Percentiles rank a stretch among this genome's conserved stretches.
phyloP scores from a whole-genome alignment of 1,140 invertebrate genomes.

The Heliconius himera region DNA sequence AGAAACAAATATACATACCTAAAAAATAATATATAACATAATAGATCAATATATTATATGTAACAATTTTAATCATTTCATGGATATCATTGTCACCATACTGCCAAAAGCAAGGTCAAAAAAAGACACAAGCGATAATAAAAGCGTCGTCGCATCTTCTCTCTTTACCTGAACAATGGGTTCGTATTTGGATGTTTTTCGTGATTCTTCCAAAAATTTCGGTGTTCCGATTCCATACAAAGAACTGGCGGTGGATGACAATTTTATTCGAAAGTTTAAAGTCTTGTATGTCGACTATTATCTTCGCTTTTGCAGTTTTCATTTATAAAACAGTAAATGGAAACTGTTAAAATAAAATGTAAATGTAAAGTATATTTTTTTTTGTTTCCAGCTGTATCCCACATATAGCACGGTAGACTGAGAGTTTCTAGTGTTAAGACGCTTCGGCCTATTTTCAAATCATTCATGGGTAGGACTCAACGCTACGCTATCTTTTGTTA shows the following conservation, averaged over 20 bases:
- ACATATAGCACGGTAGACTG: too few relatives aligned
- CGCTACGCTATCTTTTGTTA: too few relatives aligned
- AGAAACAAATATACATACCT: too few relatives aligned
- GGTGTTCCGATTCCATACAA: background rate
- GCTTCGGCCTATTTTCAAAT: too few relatives aligned
- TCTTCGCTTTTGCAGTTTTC: background rate
- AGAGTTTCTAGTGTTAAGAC: too few relatives aligned
- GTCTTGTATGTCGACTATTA: background rate
- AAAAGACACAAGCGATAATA: constrained; percentile 7
- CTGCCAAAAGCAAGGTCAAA: constrained; percentile 6
- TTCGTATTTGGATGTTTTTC: background rate
- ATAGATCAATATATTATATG: background rate
- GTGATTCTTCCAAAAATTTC: background rate
- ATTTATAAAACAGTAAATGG: background rate
- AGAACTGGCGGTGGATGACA: background rate
- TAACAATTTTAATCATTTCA: background rate
- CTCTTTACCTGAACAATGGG: background rate
- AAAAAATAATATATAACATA: background rate
- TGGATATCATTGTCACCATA: background rate
- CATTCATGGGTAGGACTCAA: too few relatives aligned
- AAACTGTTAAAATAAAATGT: too few relatives aligned
- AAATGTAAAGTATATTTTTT: too few relatives aligned
- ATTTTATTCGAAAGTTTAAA: constrained; percentile 18
- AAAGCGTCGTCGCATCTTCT: constrained; percentile 3
- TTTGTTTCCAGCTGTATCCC: too few relatives aligned